Percentiles rank a stretch among this genome's conserved stretches.
Conservation (phyloP, 1,140 invertebrate genomes). For the Zaprionus ghesquierei region DNA sequence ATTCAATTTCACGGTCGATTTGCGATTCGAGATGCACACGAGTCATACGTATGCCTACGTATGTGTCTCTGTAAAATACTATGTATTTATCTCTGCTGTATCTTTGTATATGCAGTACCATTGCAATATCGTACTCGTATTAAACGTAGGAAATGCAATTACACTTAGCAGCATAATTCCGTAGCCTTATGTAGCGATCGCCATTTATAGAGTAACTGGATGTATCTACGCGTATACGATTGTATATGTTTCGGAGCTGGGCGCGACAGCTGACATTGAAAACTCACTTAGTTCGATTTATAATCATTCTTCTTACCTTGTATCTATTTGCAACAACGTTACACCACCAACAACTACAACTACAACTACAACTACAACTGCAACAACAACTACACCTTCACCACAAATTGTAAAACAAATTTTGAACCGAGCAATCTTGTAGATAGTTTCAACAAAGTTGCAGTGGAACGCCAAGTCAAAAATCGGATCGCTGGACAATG, state of each 20-base stretch:
- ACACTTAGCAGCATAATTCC: constrained; percentile 54
- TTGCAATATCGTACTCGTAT: constrained; percentile 45
- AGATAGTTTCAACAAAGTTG: constrained; percentile 93
- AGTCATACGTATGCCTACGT: neutral
- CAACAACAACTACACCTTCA: constrained; percentile 3
- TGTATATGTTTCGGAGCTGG: constrained; percentile 6
- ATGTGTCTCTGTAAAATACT: constrained; percentile 38
- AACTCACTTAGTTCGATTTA: constrained; percentile 43
- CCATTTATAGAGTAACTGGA: constrained; percentile 6
- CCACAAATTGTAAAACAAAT: constrained; percentile 9
- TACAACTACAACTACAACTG: constrained; percentile 2
- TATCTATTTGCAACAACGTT: constrained; percentile 64
- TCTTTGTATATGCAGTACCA: neutral
- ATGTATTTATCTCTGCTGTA: neutral
- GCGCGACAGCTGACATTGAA: constrained; percentile 40
- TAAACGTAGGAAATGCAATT: constrained; percentile 71
- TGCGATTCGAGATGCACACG: constrained; percentile 40
- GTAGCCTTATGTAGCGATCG: constrained; percentile 53
- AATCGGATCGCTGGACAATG: constrained; percentile 96
- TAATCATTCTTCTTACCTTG: constrained; percentile 54
- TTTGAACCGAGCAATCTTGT: constrained; percentile 60
- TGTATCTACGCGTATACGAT: constrained; percentile 6
- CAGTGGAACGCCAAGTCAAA: constrained; percentile 97
- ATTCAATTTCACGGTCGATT: constrained; percentile 77
- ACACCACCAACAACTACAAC: constrained; percentile 34